Percentiles rank a stretch among this genome's conserved stretches.
These are phyloP conservation scores for Noctua janthina DNA, from an alignment of 2,888 invertebrate species.

Conservation along the genomic window DNA sequence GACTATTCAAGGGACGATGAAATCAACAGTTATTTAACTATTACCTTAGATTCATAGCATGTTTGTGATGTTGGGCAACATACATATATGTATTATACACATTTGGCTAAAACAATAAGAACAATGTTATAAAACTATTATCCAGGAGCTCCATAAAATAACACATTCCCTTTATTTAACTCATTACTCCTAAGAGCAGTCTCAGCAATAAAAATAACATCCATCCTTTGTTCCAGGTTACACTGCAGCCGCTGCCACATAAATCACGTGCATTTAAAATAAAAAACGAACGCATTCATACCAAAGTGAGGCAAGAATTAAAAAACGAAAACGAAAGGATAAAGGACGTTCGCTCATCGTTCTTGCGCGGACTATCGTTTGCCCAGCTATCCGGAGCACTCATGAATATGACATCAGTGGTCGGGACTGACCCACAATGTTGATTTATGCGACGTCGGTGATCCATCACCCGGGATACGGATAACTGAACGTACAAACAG, in stretches of 20 bases:
- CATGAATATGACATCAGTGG: constrained; percentile 89
- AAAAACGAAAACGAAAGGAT: constrained; percentile 77
- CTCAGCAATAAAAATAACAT: constrained; percentile 58
- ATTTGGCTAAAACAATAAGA: neutral
- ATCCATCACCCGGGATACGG: constrained; percentile 81
- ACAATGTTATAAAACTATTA: neutral
- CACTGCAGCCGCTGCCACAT: constrained; percentile 68
- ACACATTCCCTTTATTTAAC: constrained; percentile 41
- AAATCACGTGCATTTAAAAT: constrained; percentile 76
- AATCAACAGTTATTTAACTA: neutral
- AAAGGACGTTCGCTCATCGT: constrained; percentile 72
- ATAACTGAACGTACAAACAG: constrained; percentile 71
- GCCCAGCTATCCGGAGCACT: constrained; percentile 73
- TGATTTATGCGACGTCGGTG: constrained; percentile 83
- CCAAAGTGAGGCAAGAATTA: constrained; percentile 74
- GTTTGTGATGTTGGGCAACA: neutral
- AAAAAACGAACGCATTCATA: constrained; percentile 68
- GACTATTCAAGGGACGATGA: neutral
- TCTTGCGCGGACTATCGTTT: constrained; percentile 75
- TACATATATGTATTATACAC: neutral
- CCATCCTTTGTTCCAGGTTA: constrained; percentile 82
- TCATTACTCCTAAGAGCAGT: constrained; percentile 45
- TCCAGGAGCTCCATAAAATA: constrained; percentile 16
- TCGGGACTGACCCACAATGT: constrained; percentile 78
- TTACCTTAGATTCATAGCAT: neutral